Evolutionary conservation across 2,888 invertebrate genomes (phyloP), one percentile per base, ranked within the genome.

Genomic region (Auanema freiburgensis): DNA sequence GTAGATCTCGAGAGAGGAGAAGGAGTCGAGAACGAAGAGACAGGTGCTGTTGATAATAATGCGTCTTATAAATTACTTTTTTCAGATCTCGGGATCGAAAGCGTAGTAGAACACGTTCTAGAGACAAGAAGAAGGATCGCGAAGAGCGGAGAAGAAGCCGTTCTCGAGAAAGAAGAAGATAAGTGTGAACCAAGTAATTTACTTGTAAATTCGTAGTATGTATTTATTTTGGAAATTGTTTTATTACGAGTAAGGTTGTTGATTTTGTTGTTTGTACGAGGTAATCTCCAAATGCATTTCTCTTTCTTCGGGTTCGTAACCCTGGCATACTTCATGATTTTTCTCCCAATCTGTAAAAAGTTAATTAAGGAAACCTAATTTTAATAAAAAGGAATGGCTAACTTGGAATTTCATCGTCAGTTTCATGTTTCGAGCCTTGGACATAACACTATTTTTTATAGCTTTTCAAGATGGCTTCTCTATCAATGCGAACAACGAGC

Each of bases 321-420:
- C 33, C 33, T 33, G 3, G 3, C 33, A 33, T 33, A 33, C 33
- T 33, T 33, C n/a, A 33, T 33, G 33, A 3, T 33, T 33, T 33
- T 3, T 33, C 33, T n/a, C n/a, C n/a, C n/a, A n/a, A n/a, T n/a
- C n/a, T n/a, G n/a, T n/a, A n/a, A n/a, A n/a, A n/a, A n/a, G n/a
- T n/a, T n/a, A n/a, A n/a, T n/a, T n/a, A 3, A 33, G 33, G 33
- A 33, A 33, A 33, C 33, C 33, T 33, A 33, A 33, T 8, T 33
- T 8, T 33, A 33, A 33, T 33, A 3, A 33, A n/a, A n/a, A n/a
- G 11, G 24, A 23, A 65, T 61, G 61, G 64, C 69, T 59, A 68
- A 71, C 68, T 67, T 76, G 54, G 69, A 76, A 53, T 76, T 76
- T 69, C 76, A 76, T 62, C 70, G 73, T 73, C 50, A 71, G 72